Conservation (phyloP, 2,888 invertebrate species). For the Oasisia sp. region DNA sequence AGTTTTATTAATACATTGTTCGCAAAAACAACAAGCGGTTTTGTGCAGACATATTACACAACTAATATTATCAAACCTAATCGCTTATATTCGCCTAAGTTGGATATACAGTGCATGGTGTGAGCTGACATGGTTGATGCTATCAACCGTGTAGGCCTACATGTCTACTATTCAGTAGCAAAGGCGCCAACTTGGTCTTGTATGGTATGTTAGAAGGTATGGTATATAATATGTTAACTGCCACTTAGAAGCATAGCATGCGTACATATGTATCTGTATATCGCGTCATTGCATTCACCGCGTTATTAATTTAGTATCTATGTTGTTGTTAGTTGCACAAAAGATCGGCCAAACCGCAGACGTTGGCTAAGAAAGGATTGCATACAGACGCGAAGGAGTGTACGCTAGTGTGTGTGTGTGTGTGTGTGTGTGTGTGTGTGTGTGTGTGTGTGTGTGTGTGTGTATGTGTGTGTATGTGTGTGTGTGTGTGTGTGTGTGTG, state of each 20-base stretch:
- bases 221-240: too few species aligned
- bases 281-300: too few species aligned
- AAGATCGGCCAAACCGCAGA: background rate
- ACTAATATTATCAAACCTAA: background rate
- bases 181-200: background rate
- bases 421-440: slow-evolving; percentile 13
- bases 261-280: too few species aligned
- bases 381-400: background rate
- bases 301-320: background rate
- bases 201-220: too few species aligned
- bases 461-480: background rate
- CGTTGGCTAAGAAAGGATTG: background rate
- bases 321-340: background rate
- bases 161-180: background rate
- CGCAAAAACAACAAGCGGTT: background rate
- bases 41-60: background rate
- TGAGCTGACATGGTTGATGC: background rate
- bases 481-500: background rate
- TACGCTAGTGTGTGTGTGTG: background rate
- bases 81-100: background rate
- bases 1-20: background rate
- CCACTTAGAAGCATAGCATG: too few species aligned
- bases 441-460: background rate
- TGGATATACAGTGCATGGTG: background rate
- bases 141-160: background rate